Evolutionary conservation across 1,140 invertebrate genomes (phyloP).

Genomic region (Hycleus phaleratus): DNA sequence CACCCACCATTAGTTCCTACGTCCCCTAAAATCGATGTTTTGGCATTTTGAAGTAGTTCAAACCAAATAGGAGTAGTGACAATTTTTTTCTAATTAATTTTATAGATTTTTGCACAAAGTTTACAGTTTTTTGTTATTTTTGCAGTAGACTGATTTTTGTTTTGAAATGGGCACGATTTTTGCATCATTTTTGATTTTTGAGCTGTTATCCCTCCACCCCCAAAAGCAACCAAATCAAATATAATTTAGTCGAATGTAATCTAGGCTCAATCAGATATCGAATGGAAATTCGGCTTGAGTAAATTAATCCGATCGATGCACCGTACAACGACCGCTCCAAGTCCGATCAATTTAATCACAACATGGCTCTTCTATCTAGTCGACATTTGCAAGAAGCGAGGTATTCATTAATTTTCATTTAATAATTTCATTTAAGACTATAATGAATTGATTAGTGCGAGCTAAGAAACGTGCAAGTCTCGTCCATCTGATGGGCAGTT

Average conservation of each 20-base stretch:
- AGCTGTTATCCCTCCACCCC: no score
- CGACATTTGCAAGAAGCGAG: slow-evolving; percentile 68
- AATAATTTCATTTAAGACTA: neutral
- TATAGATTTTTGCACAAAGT: no score
- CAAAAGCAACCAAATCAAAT: no score
- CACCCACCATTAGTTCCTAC: neutral
- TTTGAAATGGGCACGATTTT: slow-evolving; percentile 11
- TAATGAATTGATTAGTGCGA: slow-evolving; percentile 30
- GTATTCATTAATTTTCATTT: slow-evolving; percentile 35
- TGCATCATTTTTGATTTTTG: slow-evolving; percentile 3
- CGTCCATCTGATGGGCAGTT: slow-evolving; percentile 71
- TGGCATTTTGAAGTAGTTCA: no score
- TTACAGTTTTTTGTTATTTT: no score
- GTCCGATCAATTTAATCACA: slow-evolving; percentile 92
- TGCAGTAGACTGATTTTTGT: no score
- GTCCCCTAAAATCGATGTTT: no score
- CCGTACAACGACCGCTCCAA: slow-evolving; percentile 92
- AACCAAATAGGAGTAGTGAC: no score
- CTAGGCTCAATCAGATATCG: slow-evolving; percentile 97
- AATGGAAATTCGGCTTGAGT: slow-evolving; percentile 99
- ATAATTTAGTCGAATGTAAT: no score
- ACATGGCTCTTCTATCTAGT: slow-evolving; percentile 83
- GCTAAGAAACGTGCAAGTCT: slow-evolving; percentile 68
- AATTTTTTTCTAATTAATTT: no score
- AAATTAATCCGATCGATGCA: slow-evolving; percentile 99